A percentile compares a stretch with the other conserved stretches of the same genome.
Conservation (phyloP, 2,888 invertebrate genomes). For the Acanthosepion esculentum region DNA sequence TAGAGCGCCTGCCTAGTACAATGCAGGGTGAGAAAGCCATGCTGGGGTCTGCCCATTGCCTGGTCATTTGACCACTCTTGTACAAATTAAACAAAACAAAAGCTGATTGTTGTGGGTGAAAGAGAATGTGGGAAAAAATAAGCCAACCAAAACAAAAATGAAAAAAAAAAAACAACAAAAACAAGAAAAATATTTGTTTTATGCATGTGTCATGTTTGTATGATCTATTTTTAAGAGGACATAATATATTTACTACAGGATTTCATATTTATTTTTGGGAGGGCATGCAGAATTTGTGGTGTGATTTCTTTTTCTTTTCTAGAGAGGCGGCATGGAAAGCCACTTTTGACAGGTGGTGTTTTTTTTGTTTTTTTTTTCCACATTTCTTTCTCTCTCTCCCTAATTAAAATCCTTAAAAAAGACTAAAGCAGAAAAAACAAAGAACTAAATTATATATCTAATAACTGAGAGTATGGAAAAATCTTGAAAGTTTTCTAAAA, state of each 20-base stretch:
- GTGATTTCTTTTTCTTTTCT: neutral
- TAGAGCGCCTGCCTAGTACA: neutral
- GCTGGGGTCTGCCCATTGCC: conserved; percentile 43
- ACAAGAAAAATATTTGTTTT: conserved; percentile 17
- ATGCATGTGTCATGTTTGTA: conserved; percentile 47
- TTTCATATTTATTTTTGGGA: conserved; percentile 48
- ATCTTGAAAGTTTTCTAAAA: neutral
- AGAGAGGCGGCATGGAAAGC: conserved; percentile 34
- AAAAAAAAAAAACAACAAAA: neutral
- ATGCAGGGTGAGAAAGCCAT: conserved; percentile 37
- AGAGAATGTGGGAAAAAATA: conserved; percentile 24
- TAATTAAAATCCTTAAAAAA: neutral
- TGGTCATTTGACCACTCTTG: conserved; percentile 43
- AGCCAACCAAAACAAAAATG: neutral
- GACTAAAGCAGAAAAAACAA: neutral
- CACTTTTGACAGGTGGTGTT: conserved; percentile 1
- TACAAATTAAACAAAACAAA: conserved; percentile 38
- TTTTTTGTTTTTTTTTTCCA: neutral
- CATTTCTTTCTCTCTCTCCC: neutral
- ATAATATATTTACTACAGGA: conserved; percentile 48
- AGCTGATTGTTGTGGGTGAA: conserved; percentile 46
- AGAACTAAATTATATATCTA: neutral
- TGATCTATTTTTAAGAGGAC: conserved; percentile 47
- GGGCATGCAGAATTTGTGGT: conserved; percentile 41
- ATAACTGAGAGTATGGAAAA: neutral